Base-by-base conservation (phyloP, 2,113 vertebrate genomes). In the Saccopteryx leptura region DNA sequence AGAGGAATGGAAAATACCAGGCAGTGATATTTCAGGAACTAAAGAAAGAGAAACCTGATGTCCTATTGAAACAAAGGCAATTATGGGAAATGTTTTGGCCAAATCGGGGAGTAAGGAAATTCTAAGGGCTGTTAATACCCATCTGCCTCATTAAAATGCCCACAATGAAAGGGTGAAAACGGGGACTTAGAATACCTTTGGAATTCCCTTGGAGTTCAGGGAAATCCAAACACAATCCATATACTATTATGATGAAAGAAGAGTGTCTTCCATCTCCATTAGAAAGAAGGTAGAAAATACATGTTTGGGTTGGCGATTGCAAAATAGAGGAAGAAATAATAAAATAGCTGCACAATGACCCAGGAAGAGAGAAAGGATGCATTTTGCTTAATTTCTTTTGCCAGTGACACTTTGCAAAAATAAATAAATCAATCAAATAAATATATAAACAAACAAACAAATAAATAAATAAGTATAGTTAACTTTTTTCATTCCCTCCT, bases 61-160 rank as follows among this genome's bases (percentile, higher is more conserved):
- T 33, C 9, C 9, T 86, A 46, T 79, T 60, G 46, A 39, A 50
- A 63, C 19, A 60, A 90, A 94, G 14, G 24, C 56, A 84, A 63
- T n/a, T 28, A 31, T 13, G 52, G 68, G 33, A 91, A 50, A 48
- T 39, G 4, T 79, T 26, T 21, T 24, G 68, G 69, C 19, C 11
- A 81, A 78, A 9, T 68, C 21, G 31, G 33, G 17, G 50, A 50
- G n/a, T 58, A 90, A 88, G 12, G 23, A 60, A 65, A 74, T 5
- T 50, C 23, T 80, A 23, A 89, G 39, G 31, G 23, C 65, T 93
- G 14, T 86, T 83, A 65, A 63, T 63, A 63, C 2, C 31, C 54
- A 95, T 48, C 21, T 89, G 91, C 18, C 15, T 89, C 78, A 23
- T 65, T 94, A 87, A 90, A 90, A 94, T 94, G 61, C 61, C 24